Conservation (phyloP, 2,113 vertebrate genomes). For the Irena cyanogastra region DNA sequence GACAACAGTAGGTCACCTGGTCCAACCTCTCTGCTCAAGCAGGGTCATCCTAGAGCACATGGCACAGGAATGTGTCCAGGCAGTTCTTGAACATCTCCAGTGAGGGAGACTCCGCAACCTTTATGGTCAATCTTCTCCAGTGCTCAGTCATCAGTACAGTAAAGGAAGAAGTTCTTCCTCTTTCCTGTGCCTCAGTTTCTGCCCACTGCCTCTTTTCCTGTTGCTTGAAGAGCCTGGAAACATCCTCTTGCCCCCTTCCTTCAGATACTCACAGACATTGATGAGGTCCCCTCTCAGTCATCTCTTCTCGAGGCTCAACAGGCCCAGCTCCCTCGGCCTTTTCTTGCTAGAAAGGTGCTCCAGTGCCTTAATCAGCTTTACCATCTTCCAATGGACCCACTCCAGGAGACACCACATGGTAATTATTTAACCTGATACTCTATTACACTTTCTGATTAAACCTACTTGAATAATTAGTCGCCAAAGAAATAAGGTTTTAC, state of each 20-base stretch:
- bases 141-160: rapidly evolving
- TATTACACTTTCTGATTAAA: not conserved
- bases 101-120: not conserved
- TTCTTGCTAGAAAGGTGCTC: not conserved
- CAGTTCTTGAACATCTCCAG: not conserved
- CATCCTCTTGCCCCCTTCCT: not conserved
- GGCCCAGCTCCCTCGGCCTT: not conserved
- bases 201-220: not conserved
- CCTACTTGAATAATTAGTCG: not conserved
- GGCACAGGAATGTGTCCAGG: too few species aligned
- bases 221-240: not conserved
- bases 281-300: not conserved
- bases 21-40: not conserved
- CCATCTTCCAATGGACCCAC: not conserved
- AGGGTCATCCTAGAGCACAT: not conserved
- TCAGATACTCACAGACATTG: rapidly evolving
- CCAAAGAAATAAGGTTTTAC: not conserved
- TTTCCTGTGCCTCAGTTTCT: not conserved
- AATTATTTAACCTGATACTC: not conserved
- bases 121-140: not conserved
- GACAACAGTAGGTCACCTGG: not conserved
- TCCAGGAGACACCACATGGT: not conserved
- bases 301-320: not conserved
- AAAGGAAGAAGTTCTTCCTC: not conserved
- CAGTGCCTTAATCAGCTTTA: not conserved